A percentile compares a stretch with the other conserved stretches of the same genome.
These are phyloP conservation scores for Gasterosteus nipponicus DNA, from an alignment of 2,113 vertebrate species.

Conservation along the genomic window DNA sequence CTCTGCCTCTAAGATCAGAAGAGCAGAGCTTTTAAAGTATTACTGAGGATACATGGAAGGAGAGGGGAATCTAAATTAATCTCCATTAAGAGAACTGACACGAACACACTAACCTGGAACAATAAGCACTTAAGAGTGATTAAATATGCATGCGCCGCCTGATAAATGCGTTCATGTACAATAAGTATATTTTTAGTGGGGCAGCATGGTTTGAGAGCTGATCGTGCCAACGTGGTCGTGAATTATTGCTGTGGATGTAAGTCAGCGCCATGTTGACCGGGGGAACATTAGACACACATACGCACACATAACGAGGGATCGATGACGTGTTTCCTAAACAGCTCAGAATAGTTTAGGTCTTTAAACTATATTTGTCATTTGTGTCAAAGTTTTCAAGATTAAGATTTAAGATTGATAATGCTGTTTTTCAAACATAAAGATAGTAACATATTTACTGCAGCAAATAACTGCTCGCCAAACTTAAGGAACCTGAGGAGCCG, in stretches of 20 bases:
- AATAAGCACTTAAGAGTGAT: neutral
- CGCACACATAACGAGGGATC: no score
- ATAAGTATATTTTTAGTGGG: neutral
- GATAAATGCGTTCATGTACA: neutral
- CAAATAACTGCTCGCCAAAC: no score
- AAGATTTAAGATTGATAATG: no score
- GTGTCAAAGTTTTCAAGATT: no score
- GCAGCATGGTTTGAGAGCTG: neutral
- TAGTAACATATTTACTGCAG: no score
- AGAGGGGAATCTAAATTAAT: neutral
- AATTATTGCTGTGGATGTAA: no score
- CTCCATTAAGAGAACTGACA: slow-evolving; percentile 1
- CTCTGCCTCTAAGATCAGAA: neutral
- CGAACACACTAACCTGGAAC: neutral
- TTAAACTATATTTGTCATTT: no score
- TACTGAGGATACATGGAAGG: neutral
- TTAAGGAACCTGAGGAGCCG: no score
- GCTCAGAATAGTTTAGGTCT: no score
- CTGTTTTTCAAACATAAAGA: no score
- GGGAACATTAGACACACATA: neutral
- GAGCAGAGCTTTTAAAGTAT: neutral
- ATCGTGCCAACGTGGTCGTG: neutral
- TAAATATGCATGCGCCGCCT: neutral
- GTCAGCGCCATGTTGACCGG: neutral
- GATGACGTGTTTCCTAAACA: no score